phyloP scores from a whole-genome alignment of 1,140 invertebrate genomes.

The Drosophila pandora region DNA sequence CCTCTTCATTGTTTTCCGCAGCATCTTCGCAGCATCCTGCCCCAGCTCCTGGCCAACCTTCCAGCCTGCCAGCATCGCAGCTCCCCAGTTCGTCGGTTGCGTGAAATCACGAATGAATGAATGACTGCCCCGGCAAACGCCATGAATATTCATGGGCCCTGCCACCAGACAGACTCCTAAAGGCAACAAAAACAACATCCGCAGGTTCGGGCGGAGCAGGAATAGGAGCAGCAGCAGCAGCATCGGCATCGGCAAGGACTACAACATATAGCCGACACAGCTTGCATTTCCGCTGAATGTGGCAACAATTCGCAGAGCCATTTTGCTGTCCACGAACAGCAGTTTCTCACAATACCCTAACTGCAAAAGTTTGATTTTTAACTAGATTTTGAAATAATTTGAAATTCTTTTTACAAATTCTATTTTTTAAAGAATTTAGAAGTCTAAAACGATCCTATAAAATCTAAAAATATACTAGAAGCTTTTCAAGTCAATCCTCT shows the following conservation, averaged over 20 bases:
- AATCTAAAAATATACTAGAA: no score
- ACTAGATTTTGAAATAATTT: not conserved
- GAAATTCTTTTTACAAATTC: no score
- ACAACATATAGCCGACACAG: slow-evolving; percentile 55
- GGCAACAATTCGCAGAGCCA: slow-evolving; percentile 73
- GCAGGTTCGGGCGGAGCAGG: not conserved
- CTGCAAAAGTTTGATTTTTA: not conserved
- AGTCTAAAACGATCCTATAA: no score
- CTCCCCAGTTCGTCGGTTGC: slow-evolving; percentile 37
- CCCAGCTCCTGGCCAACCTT: slow-evolving; percentile 1
- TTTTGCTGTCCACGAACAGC: slow-evolving; percentile 64
- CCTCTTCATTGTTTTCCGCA: slow-evolving; percentile 44
- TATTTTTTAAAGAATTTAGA: no score
- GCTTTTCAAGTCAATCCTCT: not conserved
- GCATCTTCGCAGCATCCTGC: slow-evolving; percentile 19
- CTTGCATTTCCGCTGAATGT: slow-evolving; percentile 76
- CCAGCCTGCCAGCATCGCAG: not conserved
- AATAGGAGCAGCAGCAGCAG: not conserved
- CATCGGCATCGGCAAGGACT: slow-evolving; percentile 4
- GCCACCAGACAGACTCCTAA: slow-evolving; percentile 56
- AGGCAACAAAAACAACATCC: slow-evolving; percentile 22
- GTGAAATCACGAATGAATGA: slow-evolving; percentile 81
- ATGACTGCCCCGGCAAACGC: slow-evolving; percentile 73
- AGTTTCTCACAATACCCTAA: slow-evolving; percentile 30
- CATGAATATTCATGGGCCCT: slow-evolving; percentile 77